phyloP scores from a whole-genome alignment of 2,888 invertebrate genomes.

The Pegoplata infirma region DNA sequence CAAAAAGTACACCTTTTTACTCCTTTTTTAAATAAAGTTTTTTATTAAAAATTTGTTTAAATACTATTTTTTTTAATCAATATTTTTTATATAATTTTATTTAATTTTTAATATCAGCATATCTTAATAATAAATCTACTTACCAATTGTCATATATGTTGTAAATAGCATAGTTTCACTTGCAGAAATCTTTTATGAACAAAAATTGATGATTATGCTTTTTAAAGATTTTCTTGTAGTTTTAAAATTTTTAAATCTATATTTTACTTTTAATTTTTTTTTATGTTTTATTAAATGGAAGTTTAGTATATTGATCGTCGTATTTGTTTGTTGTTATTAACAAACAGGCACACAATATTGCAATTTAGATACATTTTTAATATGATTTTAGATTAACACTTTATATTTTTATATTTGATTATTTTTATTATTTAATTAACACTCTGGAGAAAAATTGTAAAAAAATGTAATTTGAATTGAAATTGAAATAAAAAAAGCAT shows the following conservation, averaged over 20 bases:
- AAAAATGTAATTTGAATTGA: too few relatives aligned
- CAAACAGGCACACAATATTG: conserved; percentile 50
- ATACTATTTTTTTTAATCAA: too few relatives aligned
- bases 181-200: not conserved
- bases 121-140: conserved; percentile 44
- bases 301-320: conserved; percentile 9
- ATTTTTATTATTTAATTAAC: too few relatives aligned
- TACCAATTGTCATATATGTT: conserved; percentile 68
- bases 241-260: not conserved
- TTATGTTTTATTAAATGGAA: conserved; percentile 29
- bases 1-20: too few relatives aligned
- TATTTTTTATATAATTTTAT: too few relatives aligned
- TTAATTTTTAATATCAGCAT: too few relatives aligned
- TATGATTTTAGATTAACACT: not conserved
- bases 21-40: too few relatives aligned
- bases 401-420: not conserved
- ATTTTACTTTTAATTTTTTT: not conserved
- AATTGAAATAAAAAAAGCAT: too few relatives aligned
- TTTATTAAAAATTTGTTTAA: too few relatives aligned
- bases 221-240: too few relatives aligned
- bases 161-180: conserved; percentile 66
- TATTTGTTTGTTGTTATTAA: conserved; percentile 22
- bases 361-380: conserved; percentile 28
- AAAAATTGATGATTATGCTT: conserved; percentile 7
- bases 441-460: not conserved